Conservation (phyloP, 2,888 invertebrate genomes). For the Hyposoter didymator region DNA sequence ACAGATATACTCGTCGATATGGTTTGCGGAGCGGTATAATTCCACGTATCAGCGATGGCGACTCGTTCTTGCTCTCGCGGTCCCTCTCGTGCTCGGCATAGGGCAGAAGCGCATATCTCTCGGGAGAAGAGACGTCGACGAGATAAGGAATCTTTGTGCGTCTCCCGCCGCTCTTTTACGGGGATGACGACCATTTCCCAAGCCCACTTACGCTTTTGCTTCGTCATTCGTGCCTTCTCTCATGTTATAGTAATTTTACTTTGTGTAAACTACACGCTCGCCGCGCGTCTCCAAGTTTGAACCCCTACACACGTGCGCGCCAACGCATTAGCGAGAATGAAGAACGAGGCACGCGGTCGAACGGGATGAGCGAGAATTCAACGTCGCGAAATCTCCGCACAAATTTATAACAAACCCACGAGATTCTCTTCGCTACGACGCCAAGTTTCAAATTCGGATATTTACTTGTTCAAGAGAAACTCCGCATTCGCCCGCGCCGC, state of each 20-base stretch:
- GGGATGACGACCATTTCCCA: conserved; percentile 48
- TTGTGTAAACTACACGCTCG: conserved; percentile 25
- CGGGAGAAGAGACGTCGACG: conserved; percentile 22
- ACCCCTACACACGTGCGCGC: conserved; percentile 54
- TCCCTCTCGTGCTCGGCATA: conserved; percentile 21
- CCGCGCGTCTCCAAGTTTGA: conserved; percentile 18
- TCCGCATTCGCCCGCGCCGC: not conserved
- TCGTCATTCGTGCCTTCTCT: not conserved
- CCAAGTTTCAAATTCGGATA: conserved; percentile 1
- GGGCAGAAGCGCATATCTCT: conserved; percentile 43
- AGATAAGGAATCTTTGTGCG: conserved; percentile 60
- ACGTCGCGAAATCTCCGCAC: conserved; percentile 54
- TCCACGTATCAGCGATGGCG: conserved; percentile 74
- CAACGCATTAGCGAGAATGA: conserved; percentile 67
- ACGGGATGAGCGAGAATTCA: conserved; percentile 42
- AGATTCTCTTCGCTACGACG: not conserved
- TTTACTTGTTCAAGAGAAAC: not conserved
- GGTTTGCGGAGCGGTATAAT: conserved; percentile 63
- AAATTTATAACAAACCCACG: conserved; percentile 6
- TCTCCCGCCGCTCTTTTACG: conserved; percentile 23
- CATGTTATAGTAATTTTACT: conserved; percentile 27
- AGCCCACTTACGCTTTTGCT: conserved; percentile 29
- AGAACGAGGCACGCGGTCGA: conserved; percentile 66
- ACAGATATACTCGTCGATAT: conserved; percentile 6
- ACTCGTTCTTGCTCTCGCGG: conserved; percentile 33